Percentiles rank a stretch among this genome's conserved stretches.
Conservation (phyloP, 2,888 invertebrate species). For the Willowsia nigromaculata region DNA sequence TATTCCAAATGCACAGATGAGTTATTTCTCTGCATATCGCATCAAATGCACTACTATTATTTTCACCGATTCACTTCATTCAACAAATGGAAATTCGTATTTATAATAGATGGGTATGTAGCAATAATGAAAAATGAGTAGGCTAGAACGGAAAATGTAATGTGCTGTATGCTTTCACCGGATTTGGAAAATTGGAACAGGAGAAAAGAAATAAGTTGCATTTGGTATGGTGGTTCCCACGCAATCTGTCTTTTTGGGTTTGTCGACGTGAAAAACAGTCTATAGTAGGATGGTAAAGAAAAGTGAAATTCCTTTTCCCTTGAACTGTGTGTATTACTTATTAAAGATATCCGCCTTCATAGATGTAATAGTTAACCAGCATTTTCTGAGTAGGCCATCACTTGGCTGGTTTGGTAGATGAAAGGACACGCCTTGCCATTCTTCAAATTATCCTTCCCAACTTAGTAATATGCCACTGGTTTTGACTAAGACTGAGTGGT, state of each 20-base stretch:
- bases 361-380: background rate
- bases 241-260: slow-evolving; percentile 8
- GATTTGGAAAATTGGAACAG: background rate
- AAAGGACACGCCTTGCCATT: slow-evolving; percentile 52
- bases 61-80: background rate
- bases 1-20: background rate
- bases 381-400: background rate
- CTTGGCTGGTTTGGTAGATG: slow-evolving; percentile 39
- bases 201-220: background rate
- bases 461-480: slow-evolving; percentile 36
- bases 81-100: slow-evolving; percentile 14
- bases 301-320: background rate
- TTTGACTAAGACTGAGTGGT: slow-evolving; percentile 43
- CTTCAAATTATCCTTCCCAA: slow-evolving; percentile 38
- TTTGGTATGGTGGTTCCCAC: slow-evolving; percentile 18
- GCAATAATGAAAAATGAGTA: background rate
- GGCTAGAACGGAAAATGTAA: background rate
- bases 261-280: background rate
- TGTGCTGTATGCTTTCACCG: background rate
- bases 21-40: background rate
- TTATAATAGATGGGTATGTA: background rate
- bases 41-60: background rate
- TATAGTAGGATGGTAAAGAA: background rate
- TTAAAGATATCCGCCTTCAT: background rate
- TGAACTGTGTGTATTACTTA: background rate